Evolutionary conservation across 2,113 vertebrate species (phyloP), one percentile per base, ranked within the genome.

Genomic region (Oplegnathus fasciatus): DNA sequence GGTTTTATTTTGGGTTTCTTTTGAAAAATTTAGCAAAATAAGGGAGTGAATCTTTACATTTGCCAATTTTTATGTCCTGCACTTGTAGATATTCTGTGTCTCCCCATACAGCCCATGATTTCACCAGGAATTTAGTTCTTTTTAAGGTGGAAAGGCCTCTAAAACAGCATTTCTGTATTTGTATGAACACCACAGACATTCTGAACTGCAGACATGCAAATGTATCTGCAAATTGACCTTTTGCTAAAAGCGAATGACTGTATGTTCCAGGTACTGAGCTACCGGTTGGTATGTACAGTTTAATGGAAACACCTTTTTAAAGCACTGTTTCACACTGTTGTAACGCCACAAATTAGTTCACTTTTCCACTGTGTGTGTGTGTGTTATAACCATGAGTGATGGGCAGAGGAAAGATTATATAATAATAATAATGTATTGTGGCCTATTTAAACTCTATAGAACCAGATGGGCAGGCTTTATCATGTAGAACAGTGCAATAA

Each of bases 181-280:
- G 1, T 14, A 30, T 17, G 8, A 32, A 52, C 67, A 22, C 26
- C 9, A 20, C 10, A 32, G 34, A 70, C 28, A 69, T 1, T 18
- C 2, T 52, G 34, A 24, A 11, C 20, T 34, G 17, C 37, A 75
- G 20, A 62, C 34, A 72, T 11, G 14, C 37, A 9, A 48, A 37
- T 44, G 22, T 69, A 9, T 68, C 17, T 42, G 30, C 20, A 44
- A 10, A 24, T 7, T 42, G 20, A 68, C 4, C 14, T 67, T 50
- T 40, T 74, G 34, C 34, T 84, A 20, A 86, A 82, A 42, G n/a
- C 58, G 54, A 75, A 34, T 75, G 4, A 28, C 28, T 84, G 44
- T 93, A 14, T 91, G 72, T 93, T 93, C 10, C 92, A 95, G 94
- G 91, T 55, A 18, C 9, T 2, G 92, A 91, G 86, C 70, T 61